Conservation (phyloP, 2,113 vertebrate species). For the Natator depressus region DNA sequence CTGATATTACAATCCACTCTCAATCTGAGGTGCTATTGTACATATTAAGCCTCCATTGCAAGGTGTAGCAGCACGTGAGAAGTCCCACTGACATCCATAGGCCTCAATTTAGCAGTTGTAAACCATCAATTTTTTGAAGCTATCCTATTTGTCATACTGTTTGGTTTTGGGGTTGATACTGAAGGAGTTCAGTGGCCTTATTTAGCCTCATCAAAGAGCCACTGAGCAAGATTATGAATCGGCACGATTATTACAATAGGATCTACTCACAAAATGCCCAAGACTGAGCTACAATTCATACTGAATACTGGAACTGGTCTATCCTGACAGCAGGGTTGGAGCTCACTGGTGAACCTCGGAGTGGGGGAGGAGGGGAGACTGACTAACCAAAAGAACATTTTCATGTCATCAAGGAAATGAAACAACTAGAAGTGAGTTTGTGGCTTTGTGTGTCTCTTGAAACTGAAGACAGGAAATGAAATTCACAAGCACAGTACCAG, state of each 20-base stretch:
- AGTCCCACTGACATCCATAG: neutral
- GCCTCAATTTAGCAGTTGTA: neutral
- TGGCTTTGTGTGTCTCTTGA: neutral
- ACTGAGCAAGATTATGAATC: neutral
- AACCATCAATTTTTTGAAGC: neutral
- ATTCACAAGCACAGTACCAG: neutral
- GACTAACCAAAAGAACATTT: neutral
- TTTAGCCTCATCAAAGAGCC: neutral
- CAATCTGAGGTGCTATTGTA: neutral
- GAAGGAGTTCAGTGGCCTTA: neutral
- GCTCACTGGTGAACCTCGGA: neutral
- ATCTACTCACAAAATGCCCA: neutral
- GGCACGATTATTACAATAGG: neutral
- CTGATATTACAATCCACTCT: neutral
- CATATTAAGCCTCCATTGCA: neutral
- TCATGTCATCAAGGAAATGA: neutral
- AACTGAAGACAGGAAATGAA: neutral
- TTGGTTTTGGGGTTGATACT: neutral
- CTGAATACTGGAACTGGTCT: neutral
- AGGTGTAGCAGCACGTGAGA: neutral
- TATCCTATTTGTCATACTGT: neutral
- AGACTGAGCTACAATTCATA: neutral
- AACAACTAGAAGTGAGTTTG: neutral
- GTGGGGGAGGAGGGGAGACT: rapidly evolving
- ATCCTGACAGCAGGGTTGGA: neutral